These are phyloP conservation scores for Rhinolophus ferrumequinum DNA, from an alignment of 2,113 vertebrate species.

Conservation along the genomic window DNA sequence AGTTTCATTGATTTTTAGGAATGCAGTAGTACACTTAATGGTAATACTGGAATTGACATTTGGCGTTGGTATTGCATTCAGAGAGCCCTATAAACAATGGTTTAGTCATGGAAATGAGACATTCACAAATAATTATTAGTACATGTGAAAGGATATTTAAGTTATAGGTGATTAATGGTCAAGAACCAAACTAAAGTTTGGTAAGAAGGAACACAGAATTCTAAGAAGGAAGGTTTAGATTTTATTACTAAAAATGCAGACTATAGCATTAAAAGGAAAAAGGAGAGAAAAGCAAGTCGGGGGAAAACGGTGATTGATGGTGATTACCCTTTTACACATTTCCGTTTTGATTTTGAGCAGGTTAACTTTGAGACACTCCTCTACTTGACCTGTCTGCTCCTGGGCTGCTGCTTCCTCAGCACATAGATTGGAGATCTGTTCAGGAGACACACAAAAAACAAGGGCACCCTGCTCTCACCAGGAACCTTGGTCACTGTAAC, in stretches of 20 bases:
- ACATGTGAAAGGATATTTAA: not conserved
- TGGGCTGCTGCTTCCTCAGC: conserved; percentile 97
- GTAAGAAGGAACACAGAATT: not conserved
- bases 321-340: conserved; percentile 94
- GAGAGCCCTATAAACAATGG: not conserved
- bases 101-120: not conserved
- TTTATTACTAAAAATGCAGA: not conserved
- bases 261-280: not conserved
- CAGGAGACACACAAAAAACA: conserved; percentile 27
- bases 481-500: not conserved
- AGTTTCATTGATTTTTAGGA: not conserved
- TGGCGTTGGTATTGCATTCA: not conserved
- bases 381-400: conserved; percentile 98
- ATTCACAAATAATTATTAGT: not conserved
- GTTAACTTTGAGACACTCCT: conserved; percentile 98
- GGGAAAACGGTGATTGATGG: rapidly evolving
- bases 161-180: not conserved
- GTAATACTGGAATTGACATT: not conserved
- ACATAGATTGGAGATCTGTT: conserved; percentile 94
- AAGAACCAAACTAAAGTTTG: not conserved
- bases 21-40: not conserved
- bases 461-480: not conserved
- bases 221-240: not conserved
- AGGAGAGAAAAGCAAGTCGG: not conserved
- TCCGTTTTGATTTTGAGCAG: conserved; percentile 95